Evolutionary conservation across 2,797 vertebrate genomes (phyloP).

Genomic region (Pitangus sulphuratus): DNA sequence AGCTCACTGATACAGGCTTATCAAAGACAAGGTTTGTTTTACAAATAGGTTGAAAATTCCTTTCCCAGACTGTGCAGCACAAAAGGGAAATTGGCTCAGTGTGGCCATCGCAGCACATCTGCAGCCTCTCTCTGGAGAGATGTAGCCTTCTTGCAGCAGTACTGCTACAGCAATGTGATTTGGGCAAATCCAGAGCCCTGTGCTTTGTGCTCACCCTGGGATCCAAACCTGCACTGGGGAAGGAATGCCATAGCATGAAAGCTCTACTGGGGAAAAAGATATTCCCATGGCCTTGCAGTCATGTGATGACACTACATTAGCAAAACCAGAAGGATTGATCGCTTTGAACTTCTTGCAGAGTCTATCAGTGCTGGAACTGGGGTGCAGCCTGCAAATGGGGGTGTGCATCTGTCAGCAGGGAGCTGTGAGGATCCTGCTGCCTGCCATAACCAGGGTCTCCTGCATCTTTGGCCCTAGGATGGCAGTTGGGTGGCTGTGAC

Average conservation of each 20-base stretch:
- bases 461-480: background rate
- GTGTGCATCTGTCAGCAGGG: background rate
- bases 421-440: background rate
- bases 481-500: background rate
- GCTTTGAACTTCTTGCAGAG: background rate
- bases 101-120: background rate
- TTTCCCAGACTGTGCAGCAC: background rate
- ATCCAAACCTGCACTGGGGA: background rate
- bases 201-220: background rate
- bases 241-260: background rate
- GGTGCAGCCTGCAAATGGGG: background rate
- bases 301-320: background rate
- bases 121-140: background rate
- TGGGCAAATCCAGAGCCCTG: background rate
- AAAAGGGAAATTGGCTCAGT: background rate
- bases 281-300: background rate
- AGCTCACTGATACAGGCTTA: background rate
- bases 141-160: background rate
- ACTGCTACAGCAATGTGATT: background rate
- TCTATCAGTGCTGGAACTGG: rapidly evolving
- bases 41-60: background rate
- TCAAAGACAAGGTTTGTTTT: background rate
- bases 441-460: background rate
- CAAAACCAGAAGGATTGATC: background rate
- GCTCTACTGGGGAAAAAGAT: background rate